Conservation (phyloP, 2,113 vertebrate species). For the Tichodroma muraria region DNA sequence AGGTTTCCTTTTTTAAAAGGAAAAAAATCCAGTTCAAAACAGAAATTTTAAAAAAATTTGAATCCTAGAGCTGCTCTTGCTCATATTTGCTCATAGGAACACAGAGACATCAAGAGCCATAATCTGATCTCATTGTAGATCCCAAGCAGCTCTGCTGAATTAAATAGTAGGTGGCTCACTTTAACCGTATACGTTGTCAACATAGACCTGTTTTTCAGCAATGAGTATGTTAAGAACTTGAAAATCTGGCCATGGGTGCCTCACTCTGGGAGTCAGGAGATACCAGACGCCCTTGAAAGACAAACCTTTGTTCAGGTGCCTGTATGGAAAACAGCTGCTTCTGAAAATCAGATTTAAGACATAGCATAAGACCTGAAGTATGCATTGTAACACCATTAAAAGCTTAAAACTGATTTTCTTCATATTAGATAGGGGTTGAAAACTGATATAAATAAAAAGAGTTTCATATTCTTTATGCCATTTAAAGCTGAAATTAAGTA, state of each 20-base stretch:
- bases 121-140: not conserved
- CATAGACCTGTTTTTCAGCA: constrained; percentile 37
- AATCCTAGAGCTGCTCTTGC: not conserved
- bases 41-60: not conserved
- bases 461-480: not conserved
- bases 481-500: not conserved
- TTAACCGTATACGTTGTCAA: not conserved
- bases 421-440: not conserved
- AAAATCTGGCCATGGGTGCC: constrained; percentile 3
- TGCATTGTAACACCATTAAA: not conserved
- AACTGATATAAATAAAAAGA: not conserved
- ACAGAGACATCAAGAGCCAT: not conserved
- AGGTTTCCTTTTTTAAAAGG: not conserved
- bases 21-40: not conserved
- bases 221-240: not conserved
- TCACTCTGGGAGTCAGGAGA: not conserved
- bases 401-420: not conserved
- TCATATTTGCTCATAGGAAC: not conserved
- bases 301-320: not conserved
- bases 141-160: not conserved
- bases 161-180: not conserved
- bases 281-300: not conserved
- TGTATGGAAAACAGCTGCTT: not conserved
- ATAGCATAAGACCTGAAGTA: not conserved
- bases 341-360: not conserved